Evolutionary conservation across 92 coral and sea anemone genomes (phyloP).

Genomic region (Heteractis magnifica): DNA sequence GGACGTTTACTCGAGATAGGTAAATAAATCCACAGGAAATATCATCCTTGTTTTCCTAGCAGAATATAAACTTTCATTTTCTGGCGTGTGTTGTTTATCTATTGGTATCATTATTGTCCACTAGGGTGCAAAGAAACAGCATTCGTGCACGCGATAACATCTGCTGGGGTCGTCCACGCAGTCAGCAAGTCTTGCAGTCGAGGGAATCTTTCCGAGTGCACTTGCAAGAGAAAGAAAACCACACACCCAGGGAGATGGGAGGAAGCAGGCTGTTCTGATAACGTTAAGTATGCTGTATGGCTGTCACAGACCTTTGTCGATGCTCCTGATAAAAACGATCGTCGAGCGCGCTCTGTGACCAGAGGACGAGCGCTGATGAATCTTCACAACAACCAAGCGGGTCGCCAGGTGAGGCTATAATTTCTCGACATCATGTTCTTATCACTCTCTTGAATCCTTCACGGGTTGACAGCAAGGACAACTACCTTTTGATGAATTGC

Average conservation of each 20-base stretch:
- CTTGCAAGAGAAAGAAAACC: constrained; percentile 49
- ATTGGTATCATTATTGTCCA: constrained; percentile 11
- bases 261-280: constrained; percentile 76
- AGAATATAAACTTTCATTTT: neutral
- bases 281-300: constrained; percentile 74
- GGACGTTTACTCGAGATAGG: constrained; percentile 78
- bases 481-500: constrained; percentile 1
- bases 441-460: neutral
- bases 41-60: neutral
- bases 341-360: constrained; percentile 48
- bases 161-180: constrained; percentile 98
- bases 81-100: constrained; percentile 5
- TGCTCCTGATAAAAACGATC: constrained; percentile 72
- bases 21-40: constrained; percentile 29
- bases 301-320: constrained; percentile 86
- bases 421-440: constrained; percentile 11
- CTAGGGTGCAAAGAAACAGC: constrained; percentile 97
- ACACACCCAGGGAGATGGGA: constrained; percentile 62
- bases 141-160: constrained; percentile 90
- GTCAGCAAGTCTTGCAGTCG: constrained; percentile 85
- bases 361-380: constrained; percentile 70
- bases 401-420: constrained; percentile 71
- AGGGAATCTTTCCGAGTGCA: constrained; percentile 88
- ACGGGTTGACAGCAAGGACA: constrained; percentile 10
- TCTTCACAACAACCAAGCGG: constrained; percentile 88